phyloP scores from a whole-genome alignment of 2,888 invertebrate species.

The Drosophila putrida region DNA sequence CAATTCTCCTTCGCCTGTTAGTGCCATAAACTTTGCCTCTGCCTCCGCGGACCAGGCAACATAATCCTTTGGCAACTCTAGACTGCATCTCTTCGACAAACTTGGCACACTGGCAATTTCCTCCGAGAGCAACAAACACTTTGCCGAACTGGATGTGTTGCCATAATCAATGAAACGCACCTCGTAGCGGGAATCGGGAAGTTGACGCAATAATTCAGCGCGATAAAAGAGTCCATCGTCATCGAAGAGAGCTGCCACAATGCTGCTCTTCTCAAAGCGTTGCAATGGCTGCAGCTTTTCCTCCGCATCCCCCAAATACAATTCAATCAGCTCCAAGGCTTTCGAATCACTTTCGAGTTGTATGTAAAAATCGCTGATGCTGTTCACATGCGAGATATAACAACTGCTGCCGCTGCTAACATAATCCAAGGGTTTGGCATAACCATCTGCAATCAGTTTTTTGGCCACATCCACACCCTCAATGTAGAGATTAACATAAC shows the following conservation, averaged over 20 bases:
- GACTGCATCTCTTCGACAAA: constrained; percentile 88
- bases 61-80: constrained; percentile 87
- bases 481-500: constrained; percentile 88
- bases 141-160: constrained; percentile 87
- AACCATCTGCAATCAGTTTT: constrained; percentile 87
- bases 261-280: constrained; percentile 85
- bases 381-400: constrained; percentile 91
- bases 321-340: constrained; percentile 88
- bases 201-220: constrained; percentile 87
- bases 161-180: constrained; percentile 90
- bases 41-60: constrained; percentile 89
- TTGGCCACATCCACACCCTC: constrained; percentile 88
- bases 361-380: constrained; percentile 92
- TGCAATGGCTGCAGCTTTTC: constrained; percentile 86
- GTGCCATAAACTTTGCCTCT: constrained; percentile 88
- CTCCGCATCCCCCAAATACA: constrained; percentile 86
- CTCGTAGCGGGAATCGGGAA: constrained; percentile 86
- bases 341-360: constrained; percentile 89
- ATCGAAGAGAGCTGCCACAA: constrained; percentile 89
- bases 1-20: constrained; percentile 90
- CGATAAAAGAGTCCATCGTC: constrained; percentile 90
- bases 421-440: constrained; percentile 87
- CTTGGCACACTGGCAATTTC: constrained; percentile 87
- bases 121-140: constrained; percentile 88
- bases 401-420: constrained; percentile 88